phyloP scores from a whole-genome alignment of 2,888 invertebrate genomes.

The Slavum lentiscoides region DNA sequence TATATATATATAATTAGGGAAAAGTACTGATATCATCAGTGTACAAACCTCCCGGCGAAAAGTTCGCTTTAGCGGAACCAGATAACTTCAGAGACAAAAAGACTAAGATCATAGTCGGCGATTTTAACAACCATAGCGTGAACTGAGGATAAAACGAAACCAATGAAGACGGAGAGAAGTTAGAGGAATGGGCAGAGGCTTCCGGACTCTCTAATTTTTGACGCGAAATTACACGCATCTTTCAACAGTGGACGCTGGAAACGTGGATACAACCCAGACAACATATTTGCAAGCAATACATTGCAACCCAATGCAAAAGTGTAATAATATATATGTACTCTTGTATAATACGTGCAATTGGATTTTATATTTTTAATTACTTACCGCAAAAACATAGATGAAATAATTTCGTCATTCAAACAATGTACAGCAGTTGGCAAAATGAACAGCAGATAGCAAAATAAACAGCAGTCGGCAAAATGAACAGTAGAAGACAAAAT shows the following conservation, averaged over 20 bases:
- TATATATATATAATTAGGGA: too few species aligned
- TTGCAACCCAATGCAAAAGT: slow-evolving; percentile 3
- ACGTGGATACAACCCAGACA: slow-evolving; percentile 14
- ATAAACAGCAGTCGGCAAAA: too few species aligned
- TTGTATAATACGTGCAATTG: too few species aligned
- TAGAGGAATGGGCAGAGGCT: slow-evolving; percentile 7
- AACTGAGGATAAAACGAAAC: slow-evolving; percentile 3
- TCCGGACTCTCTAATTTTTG: slow-evolving; percentile 9
- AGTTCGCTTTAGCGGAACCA: background rate
- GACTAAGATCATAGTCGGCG: slow-evolving; percentile 6
- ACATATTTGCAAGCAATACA: slow-evolving; percentile 8
- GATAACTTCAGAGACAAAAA: slow-evolving; percentile 6
- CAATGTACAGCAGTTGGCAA: too few species aligned
- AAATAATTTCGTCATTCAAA: too few species aligned
- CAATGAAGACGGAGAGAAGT: slow-evolving; percentile 4
- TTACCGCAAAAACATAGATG: too few species aligned
- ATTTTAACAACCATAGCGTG: background rate
- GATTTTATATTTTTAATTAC: too few species aligned
- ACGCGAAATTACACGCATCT: slow-evolving; percentile 21
- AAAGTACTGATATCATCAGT: background rate
- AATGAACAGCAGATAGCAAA: too few species aligned
- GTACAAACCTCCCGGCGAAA: background rate
- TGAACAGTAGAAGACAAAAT: too few species aligned
- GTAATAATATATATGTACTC: too few species aligned
- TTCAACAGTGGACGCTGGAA: slow-evolving; percentile 29